Evolutionary conservation across 2,113 vertebrate genomes (phyloP).

Genomic region (Meriones unguiculatus): DNA sequence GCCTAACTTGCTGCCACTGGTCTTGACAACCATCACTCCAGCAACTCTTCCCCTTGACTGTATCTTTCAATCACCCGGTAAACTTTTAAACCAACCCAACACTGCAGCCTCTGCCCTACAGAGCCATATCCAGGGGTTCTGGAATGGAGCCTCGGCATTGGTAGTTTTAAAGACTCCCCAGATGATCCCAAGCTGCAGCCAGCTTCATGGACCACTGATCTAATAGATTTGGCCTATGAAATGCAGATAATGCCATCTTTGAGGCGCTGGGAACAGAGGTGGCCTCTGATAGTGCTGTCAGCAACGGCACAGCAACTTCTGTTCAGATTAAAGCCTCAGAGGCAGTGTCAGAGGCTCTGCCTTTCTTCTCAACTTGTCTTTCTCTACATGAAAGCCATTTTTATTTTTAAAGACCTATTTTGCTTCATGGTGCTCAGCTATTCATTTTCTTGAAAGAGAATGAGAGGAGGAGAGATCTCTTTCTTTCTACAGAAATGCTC

Average conservation of each 20-base stretch:
- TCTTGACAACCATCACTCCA: background rate
- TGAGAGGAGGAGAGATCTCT: constrained; percentile 14
- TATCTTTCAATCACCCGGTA: background rate
- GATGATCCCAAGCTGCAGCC: background rate
- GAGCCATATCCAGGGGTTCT: background rate
- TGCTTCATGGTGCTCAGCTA: constrained; percentile 40
- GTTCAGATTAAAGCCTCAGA: constrained; percentile 37
- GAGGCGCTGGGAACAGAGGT: background rate
- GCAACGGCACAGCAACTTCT: background rate
- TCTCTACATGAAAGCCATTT: constrained; percentile 51
- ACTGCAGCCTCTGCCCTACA: accelerated
- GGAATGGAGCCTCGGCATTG: background rate
- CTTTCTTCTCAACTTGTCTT: constrained; percentile 47
- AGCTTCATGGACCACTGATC: background rate
- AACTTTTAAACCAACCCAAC: background rate
- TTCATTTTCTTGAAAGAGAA: constrained; percentile 71
- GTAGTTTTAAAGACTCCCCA: background rate
- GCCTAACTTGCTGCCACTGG: background rate
- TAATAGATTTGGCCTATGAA: background rate
- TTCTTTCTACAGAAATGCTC: constrained; percentile 61
- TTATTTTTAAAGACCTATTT: background rate
- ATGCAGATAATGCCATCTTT: background rate
- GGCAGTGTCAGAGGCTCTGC: background rate
- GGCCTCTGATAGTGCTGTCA: background rate
- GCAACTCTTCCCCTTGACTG: background rate